Conservation (phyloP, 2,888 invertebrate genomes). For the Pandemis heparana region DNA sequence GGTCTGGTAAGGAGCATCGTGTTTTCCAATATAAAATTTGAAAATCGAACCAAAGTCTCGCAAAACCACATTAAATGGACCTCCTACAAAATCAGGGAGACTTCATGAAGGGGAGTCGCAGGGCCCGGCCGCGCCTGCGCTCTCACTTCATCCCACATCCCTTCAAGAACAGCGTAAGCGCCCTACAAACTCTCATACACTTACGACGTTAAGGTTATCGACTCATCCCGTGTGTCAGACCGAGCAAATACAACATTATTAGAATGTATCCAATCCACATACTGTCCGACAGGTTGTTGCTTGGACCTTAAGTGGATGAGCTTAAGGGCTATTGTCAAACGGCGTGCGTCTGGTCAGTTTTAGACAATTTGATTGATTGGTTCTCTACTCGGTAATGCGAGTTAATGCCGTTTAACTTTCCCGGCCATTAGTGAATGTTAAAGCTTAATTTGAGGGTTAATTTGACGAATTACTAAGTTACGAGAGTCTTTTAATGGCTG, state of each 20-base stretch:
- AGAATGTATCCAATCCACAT: constrained; percentile 41
- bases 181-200: background rate
- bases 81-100: constrained; percentile 39
- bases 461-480: background rate
- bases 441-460: constrained; percentile 4
- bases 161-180: background rate
- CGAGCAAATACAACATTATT: constrained; percentile 41
- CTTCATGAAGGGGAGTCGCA: constrained; percentile 28
- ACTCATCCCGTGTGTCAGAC: constrained; percentile 22
- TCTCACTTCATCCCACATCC: background rate
- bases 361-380: constrained; percentile 37
- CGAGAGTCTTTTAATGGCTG: background rate
- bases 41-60: background rate
- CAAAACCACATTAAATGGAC: background rate
- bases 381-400: constrained; percentile 17
- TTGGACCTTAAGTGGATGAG: background rate
- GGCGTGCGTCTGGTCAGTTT: constrained; percentile 7
- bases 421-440: background rate
- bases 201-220: constrained; percentile 1
- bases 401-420: constrained; percentile 25
- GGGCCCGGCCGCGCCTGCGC: constrained; percentile 38
- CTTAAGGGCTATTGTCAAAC: constrained; percentile 7
- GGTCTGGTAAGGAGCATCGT: too few relatives aligned
- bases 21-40: too few relatives aligned
- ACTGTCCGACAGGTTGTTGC: constrained; percentile 38